Conservation (phyloP, 2,797 vertebrate genomes). For the Mus minutoides region DNA sequence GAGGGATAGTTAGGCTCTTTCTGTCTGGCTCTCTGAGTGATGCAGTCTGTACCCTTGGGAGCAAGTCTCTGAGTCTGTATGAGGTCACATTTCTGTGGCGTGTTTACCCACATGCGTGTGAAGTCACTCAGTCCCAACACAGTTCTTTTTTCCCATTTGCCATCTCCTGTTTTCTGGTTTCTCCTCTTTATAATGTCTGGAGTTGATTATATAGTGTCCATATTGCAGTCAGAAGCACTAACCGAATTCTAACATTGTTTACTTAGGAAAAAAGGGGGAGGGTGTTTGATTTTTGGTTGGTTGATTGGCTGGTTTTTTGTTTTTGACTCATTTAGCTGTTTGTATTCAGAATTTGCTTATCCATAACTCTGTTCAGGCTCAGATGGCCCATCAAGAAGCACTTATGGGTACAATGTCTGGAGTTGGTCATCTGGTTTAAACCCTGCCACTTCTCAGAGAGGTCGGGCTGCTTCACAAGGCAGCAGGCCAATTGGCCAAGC, state of each 20-base stretch:
- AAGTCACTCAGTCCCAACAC: neutral
- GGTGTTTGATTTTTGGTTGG: neutral
- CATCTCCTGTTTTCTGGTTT: constrained; percentile 30
- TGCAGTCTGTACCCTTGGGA: neutral
- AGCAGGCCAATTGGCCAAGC: neutral
- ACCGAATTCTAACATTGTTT: constrained; percentile 30
- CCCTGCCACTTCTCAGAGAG: neutral
- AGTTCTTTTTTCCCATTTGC: constrained; percentile 26
- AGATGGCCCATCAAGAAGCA: neutral
- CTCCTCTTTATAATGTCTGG: constrained; percentile 21
- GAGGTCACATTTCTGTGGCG: neutral
- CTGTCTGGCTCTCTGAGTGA: neutral
- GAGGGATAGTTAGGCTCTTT: neutral
- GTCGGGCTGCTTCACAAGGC: neutral
- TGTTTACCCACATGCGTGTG: neutral
- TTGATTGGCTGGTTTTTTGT: neutral
- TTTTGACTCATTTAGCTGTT: constrained; percentile 37
- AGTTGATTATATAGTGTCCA: neutral
- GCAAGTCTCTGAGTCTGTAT: neutral
- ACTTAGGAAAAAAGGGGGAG: neutral
- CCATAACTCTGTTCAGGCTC: neutral
- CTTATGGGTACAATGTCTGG: neutral
- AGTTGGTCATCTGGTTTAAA: constrained; percentile 13
- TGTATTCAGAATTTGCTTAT: constrained; percentile 24
- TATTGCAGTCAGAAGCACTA: neutral